Percentiles rank a stretch among this genome's conserved stretches.
phyloP scores from a whole-genome alignment of 2,888 invertebrate genomes.

The Parnassius apollo region DNA sequence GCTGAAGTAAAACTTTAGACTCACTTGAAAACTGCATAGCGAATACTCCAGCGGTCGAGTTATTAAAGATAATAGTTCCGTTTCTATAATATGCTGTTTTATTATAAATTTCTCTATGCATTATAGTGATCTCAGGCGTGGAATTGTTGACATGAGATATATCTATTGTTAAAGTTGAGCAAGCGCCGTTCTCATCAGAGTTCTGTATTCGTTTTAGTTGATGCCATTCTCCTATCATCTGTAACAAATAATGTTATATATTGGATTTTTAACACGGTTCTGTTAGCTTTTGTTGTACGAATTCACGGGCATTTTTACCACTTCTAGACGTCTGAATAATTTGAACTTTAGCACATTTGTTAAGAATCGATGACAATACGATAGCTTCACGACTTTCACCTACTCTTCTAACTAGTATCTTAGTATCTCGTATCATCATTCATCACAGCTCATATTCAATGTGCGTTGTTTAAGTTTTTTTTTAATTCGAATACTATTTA shows the following conservation, averaged over 20 bases:
- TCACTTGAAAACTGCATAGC: slow-evolving; percentile 10
- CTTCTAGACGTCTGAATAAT: too few species aligned
- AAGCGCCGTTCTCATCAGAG: slow-evolving; percentile 23
- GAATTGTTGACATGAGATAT: not conserved
- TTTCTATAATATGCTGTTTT: not conserved
- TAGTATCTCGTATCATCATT: too few species aligned
- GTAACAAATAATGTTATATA: slow-evolving; percentile 1
- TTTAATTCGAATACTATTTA: too few species aligned
- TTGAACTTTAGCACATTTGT: too few species aligned
- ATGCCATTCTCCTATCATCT: slow-evolving; percentile 25
- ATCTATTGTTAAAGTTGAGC: slow-evolving; percentile 20
- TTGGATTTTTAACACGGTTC: too few species aligned
- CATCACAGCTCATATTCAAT: too few species aligned
- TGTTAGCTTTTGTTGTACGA: too few species aligned
- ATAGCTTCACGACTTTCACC: too few species aligned
- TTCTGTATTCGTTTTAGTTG: slow-evolving; percentile 26
- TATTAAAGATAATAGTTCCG: not conserved
- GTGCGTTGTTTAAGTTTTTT: too few species aligned
- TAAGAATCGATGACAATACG: too few species aligned
- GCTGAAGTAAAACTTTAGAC: not conserved
- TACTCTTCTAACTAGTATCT: too few species aligned
- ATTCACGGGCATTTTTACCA: too few species aligned
- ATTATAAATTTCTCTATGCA: slow-evolving; percentile 9
- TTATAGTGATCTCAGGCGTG: not conserved
- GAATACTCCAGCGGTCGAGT: slow-evolving; percentile 1